These are phyloP conservation scores for Cryptocephalus moraei DNA, from an alignment of 2,888 invertebrate genomes.

Conservation along the genomic window DNA sequence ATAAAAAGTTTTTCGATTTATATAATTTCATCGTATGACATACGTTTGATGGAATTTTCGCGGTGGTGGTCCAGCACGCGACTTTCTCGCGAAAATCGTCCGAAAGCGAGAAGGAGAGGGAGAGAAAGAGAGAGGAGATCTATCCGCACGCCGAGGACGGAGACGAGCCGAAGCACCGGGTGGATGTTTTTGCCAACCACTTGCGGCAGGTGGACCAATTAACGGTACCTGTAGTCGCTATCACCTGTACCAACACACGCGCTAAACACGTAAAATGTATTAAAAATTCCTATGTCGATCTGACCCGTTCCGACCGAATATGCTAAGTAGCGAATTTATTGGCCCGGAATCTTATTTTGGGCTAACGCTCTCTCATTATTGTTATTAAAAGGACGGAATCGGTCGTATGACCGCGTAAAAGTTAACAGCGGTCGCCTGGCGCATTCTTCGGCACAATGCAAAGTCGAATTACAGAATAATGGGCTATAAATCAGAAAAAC, in stretches of 20 bases:
- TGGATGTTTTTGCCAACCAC: constrained; percentile 13
- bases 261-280: constrained; percentile 20
- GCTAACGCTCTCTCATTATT: neutral
- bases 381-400: neutral
- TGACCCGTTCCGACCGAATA: constrained; percentile 15
- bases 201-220: constrained; percentile 36
- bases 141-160: neutral
- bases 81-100: too few species aligned
- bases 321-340: constrained; percentile 9
- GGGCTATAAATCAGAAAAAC: too few species aligned
- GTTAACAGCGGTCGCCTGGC: too few species aligned
- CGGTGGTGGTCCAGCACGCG: too few species aligned
- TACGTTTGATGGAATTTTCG: too few species aligned
- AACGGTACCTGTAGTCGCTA: constrained; percentile 38
- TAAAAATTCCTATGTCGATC: constrained; percentile 22
- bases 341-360: neutral
- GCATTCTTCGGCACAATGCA: too few species aligned
- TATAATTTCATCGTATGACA: too few species aligned
- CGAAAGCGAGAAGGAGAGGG: too few species aligned
- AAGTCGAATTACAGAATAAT: too few species aligned
- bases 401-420: too few species aligned
- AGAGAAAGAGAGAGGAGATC: neutral
- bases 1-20: too few species aligned
- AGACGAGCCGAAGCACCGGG: neutral
- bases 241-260: constrained; percentile 35